Evolutionary conservation across 2,113 vertebrate species (phyloP).

Genomic region (Oxyruncus cristatus): DNA sequence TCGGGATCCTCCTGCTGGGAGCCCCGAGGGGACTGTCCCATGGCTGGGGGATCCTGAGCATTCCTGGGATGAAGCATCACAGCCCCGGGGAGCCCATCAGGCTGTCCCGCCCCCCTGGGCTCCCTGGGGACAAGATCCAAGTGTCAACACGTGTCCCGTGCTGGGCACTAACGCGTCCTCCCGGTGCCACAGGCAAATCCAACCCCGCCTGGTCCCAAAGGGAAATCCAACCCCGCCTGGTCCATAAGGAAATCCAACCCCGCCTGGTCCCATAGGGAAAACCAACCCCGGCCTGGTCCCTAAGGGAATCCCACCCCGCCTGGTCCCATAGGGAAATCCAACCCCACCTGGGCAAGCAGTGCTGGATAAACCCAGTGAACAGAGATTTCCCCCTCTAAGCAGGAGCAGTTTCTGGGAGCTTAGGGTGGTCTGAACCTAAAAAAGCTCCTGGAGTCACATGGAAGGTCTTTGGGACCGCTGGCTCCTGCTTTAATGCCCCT

Average conservation of each 20-base stretch:
- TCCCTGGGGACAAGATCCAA: background rate
- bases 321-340: background rate
- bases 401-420: background rate
- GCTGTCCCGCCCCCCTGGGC: background rate
- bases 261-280: background rate
- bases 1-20: background rate
- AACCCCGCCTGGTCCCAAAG: background rate
- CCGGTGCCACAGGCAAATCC: background rate
- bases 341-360: background rate
- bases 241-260: background rate
- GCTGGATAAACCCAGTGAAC: accelerated
- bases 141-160: accelerated
- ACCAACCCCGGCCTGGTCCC: background rate
- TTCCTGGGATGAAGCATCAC: background rate
- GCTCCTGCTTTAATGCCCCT: slow-evolving; percentile 22
- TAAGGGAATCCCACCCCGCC: background rate
- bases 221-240: background rate
- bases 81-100: accelerated
- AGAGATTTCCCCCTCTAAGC: background rate
- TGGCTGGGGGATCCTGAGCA: background rate
- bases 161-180: accelerated
- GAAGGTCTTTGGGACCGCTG: accelerated
- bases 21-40: background rate
- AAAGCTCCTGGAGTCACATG: slow-evolving; percentile 12
- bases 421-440: background rate